A percentile compares a stretch with the other conserved stretches of the same genome.
phyloP scores from a whole-genome alignment of 2,797 vertebrate genomes.

The Molossus alvarezi region DNA sequence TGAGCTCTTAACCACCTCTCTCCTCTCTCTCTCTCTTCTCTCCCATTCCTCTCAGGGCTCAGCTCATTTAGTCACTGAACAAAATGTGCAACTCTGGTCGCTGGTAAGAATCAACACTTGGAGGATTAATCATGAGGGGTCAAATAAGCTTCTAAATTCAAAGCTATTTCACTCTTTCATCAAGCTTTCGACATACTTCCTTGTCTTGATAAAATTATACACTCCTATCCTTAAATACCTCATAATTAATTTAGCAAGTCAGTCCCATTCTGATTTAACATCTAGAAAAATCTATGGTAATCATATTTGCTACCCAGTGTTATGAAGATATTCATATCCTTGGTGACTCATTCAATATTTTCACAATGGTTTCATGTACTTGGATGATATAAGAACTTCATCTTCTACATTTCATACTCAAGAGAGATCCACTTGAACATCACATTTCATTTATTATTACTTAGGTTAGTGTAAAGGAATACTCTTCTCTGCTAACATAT shows the following conservation, averaged over 20 bases:
- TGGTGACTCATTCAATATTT: constrained; percentile 9
- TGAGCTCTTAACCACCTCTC: not conserved
- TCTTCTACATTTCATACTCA: not conserved
- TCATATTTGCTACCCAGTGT: constrained; percentile 34
- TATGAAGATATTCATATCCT: constrained; percentile 48
- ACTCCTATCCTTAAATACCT: constrained; percentile 22
- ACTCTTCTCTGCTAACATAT: not conserved
- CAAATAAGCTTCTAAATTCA: constrained; percentile 8
- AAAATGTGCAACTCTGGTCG: not conserved
- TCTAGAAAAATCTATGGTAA: constrained; percentile 57
- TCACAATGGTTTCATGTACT: not conserved
- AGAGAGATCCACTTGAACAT: not conserved
- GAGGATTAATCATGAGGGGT: not conserved
- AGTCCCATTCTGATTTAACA: constrained; percentile 24
- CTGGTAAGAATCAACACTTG: not conserved
- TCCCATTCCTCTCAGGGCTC: not conserved
- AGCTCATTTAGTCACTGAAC: not conserved
- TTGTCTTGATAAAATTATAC: constrained; percentile 27
- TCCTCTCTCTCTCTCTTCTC: not conserved
- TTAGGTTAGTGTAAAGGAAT: constrained; percentile 11
- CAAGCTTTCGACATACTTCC: constrained; percentile 21
- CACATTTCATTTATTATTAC: constrained; percentile 46
- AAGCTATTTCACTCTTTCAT: constrained; percentile 52
- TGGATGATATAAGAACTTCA: not conserved
- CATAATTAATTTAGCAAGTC: constrained; percentile 62